Evolutionary conservation across 2,888 invertebrate species (phyloP).

Genomic region (Serripes groenlandicus): DNA sequence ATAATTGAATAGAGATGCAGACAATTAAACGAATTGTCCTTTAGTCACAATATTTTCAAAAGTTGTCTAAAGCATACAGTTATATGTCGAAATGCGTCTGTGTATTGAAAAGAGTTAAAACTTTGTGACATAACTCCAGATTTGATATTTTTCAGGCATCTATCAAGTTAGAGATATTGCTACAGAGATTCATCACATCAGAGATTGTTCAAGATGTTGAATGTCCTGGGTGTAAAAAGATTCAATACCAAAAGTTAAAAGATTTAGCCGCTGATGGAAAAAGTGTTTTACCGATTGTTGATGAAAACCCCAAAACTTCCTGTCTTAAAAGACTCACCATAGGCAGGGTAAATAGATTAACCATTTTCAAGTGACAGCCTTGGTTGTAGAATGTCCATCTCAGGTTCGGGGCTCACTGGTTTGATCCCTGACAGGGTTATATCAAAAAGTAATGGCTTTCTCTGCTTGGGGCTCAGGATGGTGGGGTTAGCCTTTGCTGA

Average conservation of each 20-base stretch:
- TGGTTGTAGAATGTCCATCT: too few relatives aligned
- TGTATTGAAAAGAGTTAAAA: too few relatives aligned
- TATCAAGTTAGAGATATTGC: constrained; percentile 90
- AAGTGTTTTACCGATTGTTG: not conserved
- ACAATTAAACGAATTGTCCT: too few relatives aligned
- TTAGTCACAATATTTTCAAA: too few relatives aligned
- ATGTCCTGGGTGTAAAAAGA: constrained; percentile 90
- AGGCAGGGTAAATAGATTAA: constrained; percentile 89
- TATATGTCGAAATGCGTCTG: too few relatives aligned
- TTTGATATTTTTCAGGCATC: constrained; percentile 85
- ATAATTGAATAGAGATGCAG: too few relatives aligned
- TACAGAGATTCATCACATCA: constrained; percentile 93
- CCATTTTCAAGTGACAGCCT: not conserved
- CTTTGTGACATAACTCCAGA: not conserved
- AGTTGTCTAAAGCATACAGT: too few relatives aligned
- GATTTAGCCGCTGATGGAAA: constrained; percentile 17
- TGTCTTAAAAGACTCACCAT: constrained; percentile 92
- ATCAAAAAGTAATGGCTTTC: too few relatives aligned
- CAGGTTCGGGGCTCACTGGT: too few relatives aligned
- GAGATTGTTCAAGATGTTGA: constrained; percentile 94
- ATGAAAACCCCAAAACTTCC: constrained; percentile 86
- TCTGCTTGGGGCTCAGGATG: too few relatives aligned
- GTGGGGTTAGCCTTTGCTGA: too few relatives aligned
- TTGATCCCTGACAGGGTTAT: too few relatives aligned
- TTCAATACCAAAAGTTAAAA: constrained; percentile 45